Evolutionary conservation across 1,140 invertebrate species (phyloP), one percentile per base, ranked within the genome.

Genomic region (Armadillidium nasatum): DNA sequence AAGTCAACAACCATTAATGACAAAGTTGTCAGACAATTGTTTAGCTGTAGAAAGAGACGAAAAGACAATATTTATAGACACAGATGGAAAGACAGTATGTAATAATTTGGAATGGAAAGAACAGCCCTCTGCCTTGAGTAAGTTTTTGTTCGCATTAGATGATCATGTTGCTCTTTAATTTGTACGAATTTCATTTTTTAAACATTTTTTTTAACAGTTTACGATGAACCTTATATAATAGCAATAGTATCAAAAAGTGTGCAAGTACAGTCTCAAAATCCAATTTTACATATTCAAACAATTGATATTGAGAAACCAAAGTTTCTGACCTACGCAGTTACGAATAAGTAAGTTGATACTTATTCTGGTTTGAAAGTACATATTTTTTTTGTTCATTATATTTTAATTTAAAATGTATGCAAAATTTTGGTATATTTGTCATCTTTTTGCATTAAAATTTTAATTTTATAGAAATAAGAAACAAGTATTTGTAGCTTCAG

Each of bases 141-240:
- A 77, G 76, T 80, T 33, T 60, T 75, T 33, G 1, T 33, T 33
- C 19, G 67, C 74, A 76, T 44, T 67, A 11, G 75, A 15, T 72
- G 81, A 44, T 15, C 71, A 15, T 23, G 73, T 45, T 67, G 3
- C n/a, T 4, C 33, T 44, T 73, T 73, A 10, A 0, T 44, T 44
- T 73, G 45, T 11, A 73, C 10, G 19, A 2, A 22, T 66, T 21
- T 46, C 11, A 73, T 50, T n/a, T 21, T 22, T n/a, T n/a, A n/a
- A n/a, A n/a, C n/a, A n/a, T n/a, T n/a, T 76, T 84, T 78, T 78
- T 83, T 87, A 87, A 79, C 82, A 94, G 94, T 90, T 15, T 93
- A 95, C 89, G 94, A 97, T 85, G 90, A 93, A 82, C 96, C 96
- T 19, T 98, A 94, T 86, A 85, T 95, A 7, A 85, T 98, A 60